Evolutionary conservation across 2,797 vertebrate species (phyloP), one percentile per base, ranked within the genome.

Genomic region (Tarsius wallacei): DNA sequence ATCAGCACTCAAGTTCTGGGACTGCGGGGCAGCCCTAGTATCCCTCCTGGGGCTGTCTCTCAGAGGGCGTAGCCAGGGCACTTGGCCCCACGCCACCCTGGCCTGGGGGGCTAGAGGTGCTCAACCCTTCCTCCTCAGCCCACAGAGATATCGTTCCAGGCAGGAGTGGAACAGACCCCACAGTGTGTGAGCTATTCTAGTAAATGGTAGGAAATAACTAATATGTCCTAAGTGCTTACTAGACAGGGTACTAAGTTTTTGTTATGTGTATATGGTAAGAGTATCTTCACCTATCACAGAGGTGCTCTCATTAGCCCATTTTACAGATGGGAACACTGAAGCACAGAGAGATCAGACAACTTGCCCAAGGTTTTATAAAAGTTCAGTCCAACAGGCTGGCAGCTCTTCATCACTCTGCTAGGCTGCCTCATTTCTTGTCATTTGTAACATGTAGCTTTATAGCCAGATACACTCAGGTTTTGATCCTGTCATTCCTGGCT

Each of bases 171-270:
- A 15, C 17, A 33, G 49, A n/a, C 49, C 15, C 16, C 31, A 17
- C 0, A 66, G 55, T 51, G 17, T 0, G 21, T 0, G 10, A 59
- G 22, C 49, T 31, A 5, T 2, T 26, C 33, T 21, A 16, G 24
- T 7, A 15, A 42, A 28, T 0, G 1, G 9, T 55, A n/a, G 57
- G 8, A 26, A 61, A 49, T 0, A 31, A 19, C 19, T 28, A 6
- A 5, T 4, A 8, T 3, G 24, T 42, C 14, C 2, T 2, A 3
- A 26, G 42, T 26, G 82, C 71, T 24, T 12, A 14, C 42, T 11
- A 57, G 59, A 49, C 3, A 11, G 1, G 1, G 15, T 3, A 55
- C 33, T 28, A 8, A 51, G 11, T 15, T 24, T 70, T 12, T 49
- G 24, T 2, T 14, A 16, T 0, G 42, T 13, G 17, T 21, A 17